phyloP scores from a whole-genome alignment of 1,140 invertebrate genomes.

The Streblospio benedicti region DNA sequence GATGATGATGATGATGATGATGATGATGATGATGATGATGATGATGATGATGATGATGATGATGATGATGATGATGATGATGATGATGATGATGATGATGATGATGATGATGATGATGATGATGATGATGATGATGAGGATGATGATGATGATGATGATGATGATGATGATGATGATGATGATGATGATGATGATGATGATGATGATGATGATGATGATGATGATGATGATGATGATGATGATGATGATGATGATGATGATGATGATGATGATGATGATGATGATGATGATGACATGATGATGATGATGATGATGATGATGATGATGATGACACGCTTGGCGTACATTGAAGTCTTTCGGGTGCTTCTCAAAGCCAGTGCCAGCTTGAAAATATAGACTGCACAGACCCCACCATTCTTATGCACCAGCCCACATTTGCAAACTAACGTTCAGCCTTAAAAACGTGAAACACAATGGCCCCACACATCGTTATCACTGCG shows the following conservation, averaged over 20 bases:
- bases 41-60: constrained; percentile 1
- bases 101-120: constrained; percentile 1
- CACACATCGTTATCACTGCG: too few species aligned
- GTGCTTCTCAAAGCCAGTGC: too few species aligned
- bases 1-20: not conserved
- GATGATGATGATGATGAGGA: not conserved
- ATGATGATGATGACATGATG: not conserved
- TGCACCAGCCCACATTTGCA: too few species aligned
- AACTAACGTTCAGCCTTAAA: too few species aligned
- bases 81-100: not conserved
- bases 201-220: not conserved
- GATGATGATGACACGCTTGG: too few species aligned
- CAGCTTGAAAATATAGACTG: too few species aligned
- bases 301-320: constrained; percentile 1
- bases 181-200: not conserved
- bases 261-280: not conserved
- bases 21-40: not conserved
- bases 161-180: constrained; percentile 1
- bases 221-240: constrained; percentile 1
- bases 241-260: not conserved
- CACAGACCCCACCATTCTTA: too few species aligned
- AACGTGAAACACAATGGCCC: too few species aligned
- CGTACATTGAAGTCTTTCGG: too few species aligned
- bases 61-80: not conserved
- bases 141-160: not conserved